phyloP scores from a whole-genome alignment of 1,140 invertebrate species.

The Meteorus sp. region DNA sequence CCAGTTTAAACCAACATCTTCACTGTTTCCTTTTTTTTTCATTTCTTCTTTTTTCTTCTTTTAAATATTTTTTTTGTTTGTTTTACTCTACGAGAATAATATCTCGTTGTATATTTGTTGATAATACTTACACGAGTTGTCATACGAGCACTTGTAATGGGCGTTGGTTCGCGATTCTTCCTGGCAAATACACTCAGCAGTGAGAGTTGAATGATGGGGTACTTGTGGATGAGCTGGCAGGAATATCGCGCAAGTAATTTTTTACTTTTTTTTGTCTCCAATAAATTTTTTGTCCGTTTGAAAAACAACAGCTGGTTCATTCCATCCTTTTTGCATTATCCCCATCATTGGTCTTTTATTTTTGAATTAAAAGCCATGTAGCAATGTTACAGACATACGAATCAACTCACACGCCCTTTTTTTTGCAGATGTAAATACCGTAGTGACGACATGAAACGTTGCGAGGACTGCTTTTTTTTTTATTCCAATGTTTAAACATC shows the following conservation, averaged over 20 bases:
- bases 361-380: too few relatives aligned
- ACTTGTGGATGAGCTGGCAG: slow-evolving; percentile 19
- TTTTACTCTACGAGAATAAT: slow-evolving; percentile 19
- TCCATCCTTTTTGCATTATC: too few relatives aligned
- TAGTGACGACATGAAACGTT: background rate
- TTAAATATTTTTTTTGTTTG: too few relatives aligned
- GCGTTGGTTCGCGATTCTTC: slow-evolving; percentile 10
- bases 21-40: too few relatives aligned
- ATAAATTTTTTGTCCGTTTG: background rate
- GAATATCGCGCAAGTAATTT: slow-evolving; percentile 8
- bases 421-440: background rate
- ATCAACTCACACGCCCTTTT: too few relatives aligned
- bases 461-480: slow-evolving; percentile 21
- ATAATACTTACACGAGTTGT: slow-evolving; percentile 22
- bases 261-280: too few relatives aligned
- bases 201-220: background rate
- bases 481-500: background rate
- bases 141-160: slow-evolving; percentile 5
- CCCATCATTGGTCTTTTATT: too few relatives aligned
- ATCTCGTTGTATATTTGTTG: slow-evolving; percentile 5
- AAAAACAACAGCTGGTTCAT: background rate
- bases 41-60: too few relatives aligned
- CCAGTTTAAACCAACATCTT: slow-evolving; percentile 4
- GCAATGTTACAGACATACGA: too few relatives aligned
- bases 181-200: slow-evolving; percentile 13